These are phyloP conservation scores for Baronia brevicornis DNA, from an alignment of 2,888 invertebrate species.

Conservation along the genomic window DNA sequence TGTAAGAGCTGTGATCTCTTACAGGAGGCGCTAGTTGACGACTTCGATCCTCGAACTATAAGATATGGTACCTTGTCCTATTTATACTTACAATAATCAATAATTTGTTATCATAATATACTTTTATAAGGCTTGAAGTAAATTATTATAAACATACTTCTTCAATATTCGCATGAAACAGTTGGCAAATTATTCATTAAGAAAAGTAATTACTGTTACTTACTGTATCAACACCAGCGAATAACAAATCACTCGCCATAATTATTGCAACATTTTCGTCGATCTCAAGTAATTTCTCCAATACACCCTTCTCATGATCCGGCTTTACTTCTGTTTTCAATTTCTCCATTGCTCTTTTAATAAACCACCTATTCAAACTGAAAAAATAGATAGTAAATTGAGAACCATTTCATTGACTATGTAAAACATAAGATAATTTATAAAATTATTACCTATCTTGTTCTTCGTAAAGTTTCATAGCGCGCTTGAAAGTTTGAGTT, in stretches of 20 bases:
- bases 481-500: constrained; percentile 34
- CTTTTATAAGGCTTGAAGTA: too few relatives aligned
- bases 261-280: constrained; percentile 76
- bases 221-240: constrained; percentile 82
- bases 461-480: constrained; percentile 39
- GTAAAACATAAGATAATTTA: constrained; percentile 28
- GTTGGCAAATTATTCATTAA: too few relatives aligned
- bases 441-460: constrained; percentile 19
- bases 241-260: constrained; percentile 80
- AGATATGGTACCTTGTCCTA: too few relatives aligned
- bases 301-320: constrained; percentile 65
- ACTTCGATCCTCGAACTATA: too few relatives aligned
- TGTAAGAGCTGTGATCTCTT: too few relatives aligned
- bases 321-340: constrained; percentile 26
- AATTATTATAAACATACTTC: too few relatives aligned
- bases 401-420: background rate
- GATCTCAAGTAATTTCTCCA: constrained; percentile 76
- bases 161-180: too few relatives aligned
- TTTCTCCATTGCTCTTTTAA: constrained; percentile 34
- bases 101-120: too few relatives aligned
- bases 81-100: too few relatives aligned
- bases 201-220: too few relatives aligned
- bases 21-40: too few relatives aligned
- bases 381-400: constrained; percentile 11
- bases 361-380: constrained; percentile 32